Evolutionary conservation across 2,888 invertebrate genomes (phyloP).

Genomic region (Unio delphinus): DNA sequence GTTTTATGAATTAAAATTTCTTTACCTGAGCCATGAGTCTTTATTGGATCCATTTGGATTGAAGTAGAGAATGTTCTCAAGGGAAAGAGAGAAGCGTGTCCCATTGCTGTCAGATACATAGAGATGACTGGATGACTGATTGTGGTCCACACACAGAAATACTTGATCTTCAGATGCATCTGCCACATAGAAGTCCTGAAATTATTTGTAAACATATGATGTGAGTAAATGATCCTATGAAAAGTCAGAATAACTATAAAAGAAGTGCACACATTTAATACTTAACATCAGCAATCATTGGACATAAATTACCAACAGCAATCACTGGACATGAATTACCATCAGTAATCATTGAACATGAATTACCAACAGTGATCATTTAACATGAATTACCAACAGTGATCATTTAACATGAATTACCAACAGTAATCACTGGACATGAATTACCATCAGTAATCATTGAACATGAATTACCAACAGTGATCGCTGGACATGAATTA

Average conservation of each 20-base stretch:
- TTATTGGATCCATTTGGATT: constrained; percentile 76
- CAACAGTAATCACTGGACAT: no score
- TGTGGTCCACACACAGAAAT: constrained; percentile 88
- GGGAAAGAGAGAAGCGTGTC: constrained; percentile 83
- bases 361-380: no score
- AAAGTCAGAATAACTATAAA: background rate
- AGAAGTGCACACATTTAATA: no score
- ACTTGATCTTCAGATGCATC: constrained; percentile 83
- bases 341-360: no score
- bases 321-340: no score
- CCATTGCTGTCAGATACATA: constrained; percentile 84
- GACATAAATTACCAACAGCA: no score
- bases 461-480: no score
- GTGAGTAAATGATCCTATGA: background rate
- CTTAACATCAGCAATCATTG: no score
- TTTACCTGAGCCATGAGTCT: constrained; percentile 87
- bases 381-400: no score
- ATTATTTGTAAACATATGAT: background rate
- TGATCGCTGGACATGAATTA: no score
- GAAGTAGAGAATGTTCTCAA: constrained; percentile 86
- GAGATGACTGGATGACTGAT: constrained; percentile 82
- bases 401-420: no score
- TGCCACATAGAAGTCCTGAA: constrained; percentile 83
- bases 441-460: no score
- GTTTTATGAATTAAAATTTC: constrained; percentile 5